These are phyloP conservation scores for Pangasius krempfi DNA, from an alignment of 2,797 vertebrate genomes.

Conservation along the genomic window DNA sequence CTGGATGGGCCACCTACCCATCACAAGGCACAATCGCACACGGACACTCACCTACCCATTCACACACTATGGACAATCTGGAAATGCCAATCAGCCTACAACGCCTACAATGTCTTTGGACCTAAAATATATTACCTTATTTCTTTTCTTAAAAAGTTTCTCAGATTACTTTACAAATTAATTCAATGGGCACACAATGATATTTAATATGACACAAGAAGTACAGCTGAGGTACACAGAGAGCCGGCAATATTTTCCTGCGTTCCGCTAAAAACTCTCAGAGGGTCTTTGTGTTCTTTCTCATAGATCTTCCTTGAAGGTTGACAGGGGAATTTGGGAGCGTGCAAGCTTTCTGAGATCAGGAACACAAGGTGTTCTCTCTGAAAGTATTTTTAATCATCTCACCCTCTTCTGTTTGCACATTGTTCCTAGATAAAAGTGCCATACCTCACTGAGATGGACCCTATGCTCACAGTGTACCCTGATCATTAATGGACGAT, in stretches of 20 bases:
- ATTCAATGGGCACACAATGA: background rate
- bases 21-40: too few relatives aligned
- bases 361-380: slow-evolving; percentile 37
- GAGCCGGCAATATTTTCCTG: background rate
- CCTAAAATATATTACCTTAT: background rate
- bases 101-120: too few relatives aligned
- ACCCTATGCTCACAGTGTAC: slow-evolving; percentile 20
- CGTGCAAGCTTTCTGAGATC: background rate
- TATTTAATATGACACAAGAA: background rate
- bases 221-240: background rate
- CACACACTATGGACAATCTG: too few relatives aligned
- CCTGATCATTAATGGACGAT: slow-evolving; percentile 1
- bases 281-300: slow-evolving; percentile 30
- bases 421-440: slow-evolving; percentile 17
- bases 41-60: too few relatives aligned
- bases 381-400: slow-evolving; percentile 24
- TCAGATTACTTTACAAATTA: background rate
- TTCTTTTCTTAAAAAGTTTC: background rate
- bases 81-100: too few relatives aligned
- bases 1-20: too few relatives aligned
- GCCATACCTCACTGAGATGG: slow-evolving; percentile 8
- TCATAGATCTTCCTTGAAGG: slow-evolving; percentile 1
- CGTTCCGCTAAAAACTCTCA: background rate
- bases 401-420: slow-evolving; percentile 13
- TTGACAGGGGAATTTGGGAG: slow-evolving; percentile 7